Percentiles rank a stretch among this genome's conserved stretches.
phyloP scores from a whole-genome alignment of 2,888 invertebrate genomes.

The Drosophila quinaria region DNA sequence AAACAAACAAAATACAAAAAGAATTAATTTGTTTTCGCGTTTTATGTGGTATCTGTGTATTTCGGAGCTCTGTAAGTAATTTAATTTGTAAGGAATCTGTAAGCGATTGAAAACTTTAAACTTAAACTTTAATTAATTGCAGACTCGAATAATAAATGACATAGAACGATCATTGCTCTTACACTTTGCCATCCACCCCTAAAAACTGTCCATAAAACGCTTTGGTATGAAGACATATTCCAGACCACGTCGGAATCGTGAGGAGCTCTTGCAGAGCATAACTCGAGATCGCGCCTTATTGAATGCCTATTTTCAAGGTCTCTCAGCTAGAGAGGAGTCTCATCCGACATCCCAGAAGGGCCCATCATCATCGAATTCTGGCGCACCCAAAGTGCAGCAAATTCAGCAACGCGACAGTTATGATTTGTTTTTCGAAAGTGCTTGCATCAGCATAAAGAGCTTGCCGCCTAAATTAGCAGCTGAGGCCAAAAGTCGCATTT shows the following conservation, averaged over 20 bases:
- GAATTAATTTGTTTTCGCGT: neutral
- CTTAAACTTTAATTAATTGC: slow-evolving; percentile 1
- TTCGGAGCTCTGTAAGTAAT: neutral
- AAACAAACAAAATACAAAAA: neutral
- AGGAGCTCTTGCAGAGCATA: slow-evolving; percentile 62
- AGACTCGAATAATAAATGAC: neutral
- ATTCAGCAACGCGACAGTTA: slow-evolving; percentile 67
- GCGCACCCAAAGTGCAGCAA: neutral
- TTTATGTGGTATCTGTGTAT: neutral
- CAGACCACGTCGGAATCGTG: slow-evolving; percentile 43
- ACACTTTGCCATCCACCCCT: neutral
- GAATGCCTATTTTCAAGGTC: slow-evolving; percentile 53
- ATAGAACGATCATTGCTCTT: neutral
- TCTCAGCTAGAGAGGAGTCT: slow-evolving; percentile 20
- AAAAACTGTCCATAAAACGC: slow-evolving; percentile 35
- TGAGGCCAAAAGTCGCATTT: slow-evolving; percentile 79
- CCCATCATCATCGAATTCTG: neutral
- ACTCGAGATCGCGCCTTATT: slow-evolving; percentile 59
- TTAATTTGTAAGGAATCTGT: neutral
- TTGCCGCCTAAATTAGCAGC: slow-evolving; percentile 80
- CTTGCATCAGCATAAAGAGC: slow-evolving; percentile 77
- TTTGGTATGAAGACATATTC: slow-evolving; percentile 12
- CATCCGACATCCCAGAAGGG: neutral
- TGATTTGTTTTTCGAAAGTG: slow-evolving; percentile 81
- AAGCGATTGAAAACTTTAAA: neutral